Evolutionary conservation across 2,888 invertebrate species (phyloP).

Genomic region (Drosophila neotestacea): DNA sequence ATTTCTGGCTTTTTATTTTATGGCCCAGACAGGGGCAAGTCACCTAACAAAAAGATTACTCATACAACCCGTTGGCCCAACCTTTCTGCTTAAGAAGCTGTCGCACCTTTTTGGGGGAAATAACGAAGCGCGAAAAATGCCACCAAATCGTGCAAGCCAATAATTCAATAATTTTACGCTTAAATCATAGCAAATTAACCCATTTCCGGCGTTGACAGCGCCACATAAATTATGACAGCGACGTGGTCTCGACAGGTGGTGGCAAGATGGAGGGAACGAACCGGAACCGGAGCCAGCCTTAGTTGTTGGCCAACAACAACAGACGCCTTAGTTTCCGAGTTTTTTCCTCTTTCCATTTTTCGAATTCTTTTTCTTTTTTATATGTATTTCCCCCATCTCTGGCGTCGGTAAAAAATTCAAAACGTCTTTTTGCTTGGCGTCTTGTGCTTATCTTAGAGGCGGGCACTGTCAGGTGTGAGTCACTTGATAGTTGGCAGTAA

Average conservation of each 20-base stretch:
- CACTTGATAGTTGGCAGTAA: slow-evolving; percentile 75
- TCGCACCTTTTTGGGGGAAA: slow-evolving; percentile 56
- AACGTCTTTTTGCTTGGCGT: slow-evolving; percentile 62
- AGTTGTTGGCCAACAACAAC: slow-evolving; percentile 28
- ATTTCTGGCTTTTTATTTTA: slow-evolving; percentile 20
- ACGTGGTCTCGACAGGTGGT: slow-evolving; percentile 46
- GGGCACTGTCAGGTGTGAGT: slow-evolving; percentile 69
- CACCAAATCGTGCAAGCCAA: slow-evolving; percentile 69
- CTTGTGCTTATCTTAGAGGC: slow-evolving; percentile 71
- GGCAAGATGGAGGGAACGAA: slow-evolving; percentile 24
- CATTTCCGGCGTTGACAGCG: slow-evolving; percentile 82
- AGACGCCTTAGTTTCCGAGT: slow-evolving; percentile 11
- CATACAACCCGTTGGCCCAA: slow-evolving; percentile 38
- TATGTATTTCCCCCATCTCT: slow-evolving; percentile 13
- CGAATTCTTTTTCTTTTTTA: slow-evolving; percentile 16
- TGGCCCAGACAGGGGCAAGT: slow-evolving; percentile 17
- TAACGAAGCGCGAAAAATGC: slow-evolving; percentile 59
- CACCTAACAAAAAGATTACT: slow-evolving; percentile 42
- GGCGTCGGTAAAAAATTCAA: slow-evolving; percentile 52
- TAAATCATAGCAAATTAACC: slow-evolving; percentile 83
- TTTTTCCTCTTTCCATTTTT: neutral
- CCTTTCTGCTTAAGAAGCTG: neutral
- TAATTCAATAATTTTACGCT: slow-evolving; percentile 83
- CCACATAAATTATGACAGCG: slow-evolving; percentile 77
- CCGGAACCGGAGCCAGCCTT: slow-evolving; percentile 26